Conservation (phyloP, 2,113 vertebrate species). For the Tyto alba region DNA sequence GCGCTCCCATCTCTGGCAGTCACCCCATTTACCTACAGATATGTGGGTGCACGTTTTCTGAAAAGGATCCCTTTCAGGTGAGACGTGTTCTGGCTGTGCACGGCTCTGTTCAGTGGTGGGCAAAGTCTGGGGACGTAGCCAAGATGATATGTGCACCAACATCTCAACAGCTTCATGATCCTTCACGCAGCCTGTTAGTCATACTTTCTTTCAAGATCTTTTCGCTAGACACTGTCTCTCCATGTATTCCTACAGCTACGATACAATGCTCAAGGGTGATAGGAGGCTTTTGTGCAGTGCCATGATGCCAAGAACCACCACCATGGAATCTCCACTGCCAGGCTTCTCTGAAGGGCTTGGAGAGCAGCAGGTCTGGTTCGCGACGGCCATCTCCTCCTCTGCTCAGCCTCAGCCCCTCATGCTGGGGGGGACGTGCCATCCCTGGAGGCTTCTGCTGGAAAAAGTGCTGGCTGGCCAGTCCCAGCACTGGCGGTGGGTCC, state of each 20-base stretch:
- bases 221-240: not conserved
- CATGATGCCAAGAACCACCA: not conserved
- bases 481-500: rapidly evolving
- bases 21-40: not conserved
- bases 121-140: not conserved
- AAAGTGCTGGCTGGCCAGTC: not conserved
- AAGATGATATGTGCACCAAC: not conserved
- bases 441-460: not conserved
- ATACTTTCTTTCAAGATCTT: not conserved
- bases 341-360: not conserved
- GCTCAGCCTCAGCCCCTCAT: not conserved
- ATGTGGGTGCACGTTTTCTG: not conserved
- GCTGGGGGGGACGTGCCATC: not conserved
- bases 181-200: not conserved
- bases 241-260: not conserved
- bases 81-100: not conserved
- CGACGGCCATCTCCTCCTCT: not conserved
- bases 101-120: rapidly evolving
- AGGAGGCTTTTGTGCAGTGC: not conserved
- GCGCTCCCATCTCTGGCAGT: not conserved
- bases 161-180: not conserved
- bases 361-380: not conserved
- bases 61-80: not conserved
- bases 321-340: not conserved
- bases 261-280: rapidly evolving